A percentile compares a stretch with the other conserved stretches of the same genome.
Conservation (phyloP, 2,888 invertebrate species). For the Plagodis dolabraria region DNA sequence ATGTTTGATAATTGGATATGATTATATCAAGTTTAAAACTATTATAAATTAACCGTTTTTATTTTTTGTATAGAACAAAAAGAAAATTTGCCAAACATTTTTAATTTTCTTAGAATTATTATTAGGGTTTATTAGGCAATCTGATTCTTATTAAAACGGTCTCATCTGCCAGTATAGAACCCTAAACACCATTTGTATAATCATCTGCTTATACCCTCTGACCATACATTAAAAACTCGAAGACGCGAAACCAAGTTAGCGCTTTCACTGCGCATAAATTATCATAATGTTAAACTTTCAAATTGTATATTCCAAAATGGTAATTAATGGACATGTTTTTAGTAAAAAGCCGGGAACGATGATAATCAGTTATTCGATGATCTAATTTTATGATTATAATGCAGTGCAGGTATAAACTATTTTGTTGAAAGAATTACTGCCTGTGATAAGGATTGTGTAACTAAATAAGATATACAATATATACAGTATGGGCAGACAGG, state of each 20-base stretch:
- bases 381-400: constrained; percentile 53
- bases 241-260: constrained; percentile 56
- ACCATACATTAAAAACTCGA: constrained; percentile 21
- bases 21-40: too few relatives aligned
- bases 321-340: constrained; percentile 65
- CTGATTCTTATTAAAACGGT: too few relatives aligned
- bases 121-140: too few relatives aligned
- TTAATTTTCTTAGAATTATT: too few relatives aligned
- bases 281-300: constrained; percentile 50
- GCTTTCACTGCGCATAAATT: constrained; percentile 77
- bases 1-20: too few relatives aligned
- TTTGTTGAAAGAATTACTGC: constrained; percentile 54
- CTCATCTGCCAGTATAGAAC: neutral
- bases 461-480: neutral
- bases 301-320: constrained; percentile 51
- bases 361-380: constrained; percentile 58
- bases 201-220: constrained; percentile 17
- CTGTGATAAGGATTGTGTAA: constrained; percentile 28
- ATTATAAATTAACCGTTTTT: too few relatives aligned
- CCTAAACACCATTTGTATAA: constrained; percentile 9
- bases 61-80: too few relatives aligned
- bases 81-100: too few relatives aligned
- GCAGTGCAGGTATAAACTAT: constrained; percentile 50
- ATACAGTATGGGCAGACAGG: constrained; percentile 1
- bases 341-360: constrained; percentile 61